Base-by-base conservation (phyloP, 2,797 vertebrate genomes). In the Eulemur albifrons region DNA sequence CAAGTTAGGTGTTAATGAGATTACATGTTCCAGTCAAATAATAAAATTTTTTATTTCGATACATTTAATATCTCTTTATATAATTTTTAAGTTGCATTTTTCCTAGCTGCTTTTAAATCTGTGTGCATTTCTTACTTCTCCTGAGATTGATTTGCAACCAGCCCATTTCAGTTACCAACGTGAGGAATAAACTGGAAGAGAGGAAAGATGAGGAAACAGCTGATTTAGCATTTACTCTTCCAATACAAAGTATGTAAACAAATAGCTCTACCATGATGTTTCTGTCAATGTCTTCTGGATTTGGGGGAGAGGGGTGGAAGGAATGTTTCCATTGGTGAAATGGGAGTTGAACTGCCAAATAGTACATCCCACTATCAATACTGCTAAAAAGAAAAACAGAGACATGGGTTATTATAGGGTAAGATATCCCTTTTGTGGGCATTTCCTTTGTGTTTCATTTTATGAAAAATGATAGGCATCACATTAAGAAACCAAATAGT, bases 21-120 rank as follows among this genome's bases (percentile, higher is more conserved):
- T 77, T 82, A 77, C 82, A 63, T 83, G 43, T 76, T 92, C 32
- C 54, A 95, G 72, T 94, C 35, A 77, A 76, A 84, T 88, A 69
- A 93, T 76, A 82, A 86, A 69, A 25, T 86, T 2, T 25, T 69
- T 88, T 88, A 40, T 27, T 70, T 87, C 27, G 70, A 43, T 72
- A 27, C 4, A 52, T 76, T 59, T 79, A 67, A 5, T 90, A 43
- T 69, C 40, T 85, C n/a, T 3, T 81, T 85, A 27, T 61, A 9
- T 76, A 80, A 57, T 70, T 65, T 32, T 54, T 15, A 92, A 82
- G 3, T 73, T 69, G 2, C 73, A 35, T 77, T 54, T 79, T 87
- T 88, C 35, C 25, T 70, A 70, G 81, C 32, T 91, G 32, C 48
- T 54, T 76, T 91, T 59, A 73, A 63, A 69, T 92, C 72, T 81